Base-by-base conservation (phyloP, 2,888 invertebrate species). In the Apodemia hepburni region DNA sequence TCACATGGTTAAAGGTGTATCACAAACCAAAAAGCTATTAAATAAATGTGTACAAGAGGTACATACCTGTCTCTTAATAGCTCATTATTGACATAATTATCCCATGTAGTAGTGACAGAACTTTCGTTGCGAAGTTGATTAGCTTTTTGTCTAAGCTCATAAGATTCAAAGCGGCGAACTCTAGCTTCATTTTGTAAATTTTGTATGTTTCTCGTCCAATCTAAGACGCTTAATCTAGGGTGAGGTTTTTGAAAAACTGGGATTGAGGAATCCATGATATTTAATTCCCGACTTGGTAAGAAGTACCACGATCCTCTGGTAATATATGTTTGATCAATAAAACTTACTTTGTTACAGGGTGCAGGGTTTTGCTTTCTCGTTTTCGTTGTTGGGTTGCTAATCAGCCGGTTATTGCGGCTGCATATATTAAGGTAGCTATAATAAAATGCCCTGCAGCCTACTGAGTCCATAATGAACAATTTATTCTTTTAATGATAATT, bases 131-230 rank as follows among this genome's bases (percentile, higher is more conserved):
- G 92, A 61, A 96, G 82, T 68, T 94, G 94, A 59, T 95, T 93
- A 0, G 95, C 93, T 60, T 94, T 92, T 76, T 96, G 95, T 33
- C 97, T 92, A 35, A 96, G 81, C 62, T 93, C 92, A 68, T 95
- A 95, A 0, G 96, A 94, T 73, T 96, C 95, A 18, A 88, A 87
- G 57, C 95, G 91, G 45, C 94, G 89, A 0, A 94, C 82, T 65
- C 95, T 93, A 11, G 96, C 95, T 63, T 94, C 94, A 77, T 95
- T 94, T 69, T 95, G 94, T 54, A 96, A 84, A 70, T 94, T 93
- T 84, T 94, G 95, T 66, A 96, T 93, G 66, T 95, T 95, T 29
- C 94, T 92, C 68, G 95, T 94, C 97, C 97, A 97, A 76, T 97
- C 96, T 54, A 94, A 87, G 61, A 96, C 89, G 35, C 94, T 93